phyloP scores from a whole-genome alignment of 1,140 invertebrate genomes.

The Alviniconcha marisindica region DNA sequence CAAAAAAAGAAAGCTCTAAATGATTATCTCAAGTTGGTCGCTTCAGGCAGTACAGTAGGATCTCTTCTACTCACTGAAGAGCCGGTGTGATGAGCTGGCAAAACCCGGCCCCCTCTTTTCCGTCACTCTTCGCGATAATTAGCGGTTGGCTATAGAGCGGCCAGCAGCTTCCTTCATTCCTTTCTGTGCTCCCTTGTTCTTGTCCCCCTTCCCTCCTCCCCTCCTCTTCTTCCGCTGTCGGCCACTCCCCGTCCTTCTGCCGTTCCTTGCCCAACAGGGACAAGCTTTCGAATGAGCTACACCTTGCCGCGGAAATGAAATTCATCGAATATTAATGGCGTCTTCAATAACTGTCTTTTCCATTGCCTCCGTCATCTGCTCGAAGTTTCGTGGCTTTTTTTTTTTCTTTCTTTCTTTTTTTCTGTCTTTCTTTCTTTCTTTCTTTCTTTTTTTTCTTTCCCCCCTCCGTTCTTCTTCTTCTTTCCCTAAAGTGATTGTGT shows the following conservation, averaged over 20 bases:
- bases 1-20: neutral
- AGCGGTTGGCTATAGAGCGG: no score
- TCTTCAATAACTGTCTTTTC: constrained; percentile 35
- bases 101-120: no score
- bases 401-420: no score
- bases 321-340: constrained; percentile 37
- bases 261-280: constrained; percentile 9
- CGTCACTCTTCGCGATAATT: no score
- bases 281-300: neutral
- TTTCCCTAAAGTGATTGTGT: neutral
- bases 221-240: neutral
- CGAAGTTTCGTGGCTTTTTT: no score
- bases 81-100: no score
- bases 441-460: neutral
- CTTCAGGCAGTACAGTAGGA: no score
- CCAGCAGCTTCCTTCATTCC: neutral
- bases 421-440: no score
- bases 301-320: constrained; percentile 34
- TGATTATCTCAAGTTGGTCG: neutral
- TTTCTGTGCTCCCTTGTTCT: no score
- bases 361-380: constrained; percentile 21
- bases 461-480: no score
- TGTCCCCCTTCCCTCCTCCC: neutral
- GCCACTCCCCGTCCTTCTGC: neutral
- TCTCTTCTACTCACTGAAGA: no score